phyloP scores from a whole-genome alignment of 2,797 vertebrate species.

The Schizothorax lantsangensis region DNA sequence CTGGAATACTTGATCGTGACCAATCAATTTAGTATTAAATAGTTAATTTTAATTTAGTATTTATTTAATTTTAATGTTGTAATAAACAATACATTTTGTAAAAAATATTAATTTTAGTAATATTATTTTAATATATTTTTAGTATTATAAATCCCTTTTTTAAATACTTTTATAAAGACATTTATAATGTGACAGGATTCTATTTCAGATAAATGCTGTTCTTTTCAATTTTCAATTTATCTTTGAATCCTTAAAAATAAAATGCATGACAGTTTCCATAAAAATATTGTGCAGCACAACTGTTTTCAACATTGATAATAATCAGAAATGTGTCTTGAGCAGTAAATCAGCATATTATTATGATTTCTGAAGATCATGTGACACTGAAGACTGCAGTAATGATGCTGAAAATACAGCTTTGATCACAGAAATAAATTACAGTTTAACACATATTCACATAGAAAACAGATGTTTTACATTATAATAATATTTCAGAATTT shows the following conservation, averaged over 20 bases:
- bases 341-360: not conserved
- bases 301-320: not conserved
- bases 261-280: no score
- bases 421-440: not conserved
- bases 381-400: not conserved
- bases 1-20: no score
- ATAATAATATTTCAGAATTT: not conserved
- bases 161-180: not conserved
- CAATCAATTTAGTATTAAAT: not conserved
- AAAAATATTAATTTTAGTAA: not conserved
- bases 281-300: no score
- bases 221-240: not conserved
- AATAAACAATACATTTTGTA: not conserved
- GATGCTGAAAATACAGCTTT: not conserved
- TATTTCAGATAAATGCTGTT: not conserved
- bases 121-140: not conserved
- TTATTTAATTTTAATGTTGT: not conserved
- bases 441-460: not conserved
- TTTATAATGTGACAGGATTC: not conserved
- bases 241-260: not conserved
- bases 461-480: not conserved
- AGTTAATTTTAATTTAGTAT: not conserved
- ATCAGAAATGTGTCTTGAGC: not conserved
- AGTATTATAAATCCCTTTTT: not conserved
- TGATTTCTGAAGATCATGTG: not conserved